Evolutionary conservation across 2,888 invertebrate genomes (phyloP), one percentile per base, ranked within the genome.

Genomic region (Ctena decussata): DNA sequence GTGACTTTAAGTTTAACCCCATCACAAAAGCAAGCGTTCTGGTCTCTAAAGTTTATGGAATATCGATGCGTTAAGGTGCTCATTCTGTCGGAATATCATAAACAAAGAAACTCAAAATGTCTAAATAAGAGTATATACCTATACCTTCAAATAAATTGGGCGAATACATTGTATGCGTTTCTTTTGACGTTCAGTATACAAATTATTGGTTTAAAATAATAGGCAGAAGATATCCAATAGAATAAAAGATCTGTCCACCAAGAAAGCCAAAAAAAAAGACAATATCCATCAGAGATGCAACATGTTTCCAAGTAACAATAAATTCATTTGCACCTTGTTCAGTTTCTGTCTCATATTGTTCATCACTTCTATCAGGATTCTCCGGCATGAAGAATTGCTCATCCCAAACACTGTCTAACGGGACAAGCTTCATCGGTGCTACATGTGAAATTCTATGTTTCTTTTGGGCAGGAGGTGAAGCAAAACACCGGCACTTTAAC

Each of bases 241-340:
- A 83, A 57, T 69, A 87, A 76, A 85, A 87, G 32, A 69, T 53
- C 76, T 87, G 85, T 65, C 78, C 77, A 12, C 71, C 85, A 53
- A 87, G 81, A 73, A 87, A 87, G 3, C 80, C 83, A 30, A 85
- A 30, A 27, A 87, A 87, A 27, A 87, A 80, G 3, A 87, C 39
- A n/a, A 44, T 24, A 37, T 87, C 87, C 30, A 87, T 30, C n/a
- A 85, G 57, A 0, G 30, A 57, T 15, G 87, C 80, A 35, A 87
- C 24, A 12, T 78, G 65, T 32, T 80, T 70, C 87, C 87, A 87
- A 3, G 80, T 75, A 6, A 77, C 65, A 21, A 71, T 53, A 30
- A 15, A 46, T 46, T 75, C 53, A 12, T 27, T 41, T 41, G 44
- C 75, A 24, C 35, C 27, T 41, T 41, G 8, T 41, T 15, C 41